Evolutionary conservation across 1,140 invertebrate genomes (phyloP), one percentile per base, ranked within the genome.

Genomic region (Hylaeus anthracinus): DNA sequence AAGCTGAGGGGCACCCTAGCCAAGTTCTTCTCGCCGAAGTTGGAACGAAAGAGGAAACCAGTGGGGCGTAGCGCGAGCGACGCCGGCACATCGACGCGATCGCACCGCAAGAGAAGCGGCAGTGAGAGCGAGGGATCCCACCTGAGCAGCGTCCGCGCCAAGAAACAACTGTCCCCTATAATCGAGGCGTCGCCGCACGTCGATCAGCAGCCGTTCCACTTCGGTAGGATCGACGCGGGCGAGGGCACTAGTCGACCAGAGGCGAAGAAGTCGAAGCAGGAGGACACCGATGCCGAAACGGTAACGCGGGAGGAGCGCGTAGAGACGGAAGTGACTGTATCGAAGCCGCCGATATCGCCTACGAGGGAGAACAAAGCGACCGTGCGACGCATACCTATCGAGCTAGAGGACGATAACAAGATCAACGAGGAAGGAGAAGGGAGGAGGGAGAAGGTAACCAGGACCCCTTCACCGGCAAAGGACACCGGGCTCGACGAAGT

Each of bases 141-240:
- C 37, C 71, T 91, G 15, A 88, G 87, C 60, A 81, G 72, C 6
- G 63, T 77, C 10, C 85, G 91, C 1, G 90, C 88, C 77, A 96
- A 95, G 89, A 95, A 95, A 72, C 96, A 96, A 87, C 86, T 97
- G n/a, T 96, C 96, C 26, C 96, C 96, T 0, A 97, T 97, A 76
- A 97, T 97, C 70, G 96, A 97, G 92, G 91, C 92, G 90, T 95
- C 93, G 91, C 94, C 88, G 93, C 95, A 85, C 89, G 94, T 88
- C 37, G 89, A 92, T 71, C 89, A 91, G 60, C 96, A 96, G 86
- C 96, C 96, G 81, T 97, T 97, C 83, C 93, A 95, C 69, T 94
- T 91, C 66, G 85, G 72, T 6, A 56, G 12, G 72, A 39, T 48
- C 2, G 58, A 65, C 5, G 15, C 15, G 26, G 26, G 15, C 43